Percentiles rank a stretch among this genome's conserved stretches.
Evolutionary conservation across 2,797 vertebrate species (phyloP).

Genomic region (Enteromius radiatus): DNA sequence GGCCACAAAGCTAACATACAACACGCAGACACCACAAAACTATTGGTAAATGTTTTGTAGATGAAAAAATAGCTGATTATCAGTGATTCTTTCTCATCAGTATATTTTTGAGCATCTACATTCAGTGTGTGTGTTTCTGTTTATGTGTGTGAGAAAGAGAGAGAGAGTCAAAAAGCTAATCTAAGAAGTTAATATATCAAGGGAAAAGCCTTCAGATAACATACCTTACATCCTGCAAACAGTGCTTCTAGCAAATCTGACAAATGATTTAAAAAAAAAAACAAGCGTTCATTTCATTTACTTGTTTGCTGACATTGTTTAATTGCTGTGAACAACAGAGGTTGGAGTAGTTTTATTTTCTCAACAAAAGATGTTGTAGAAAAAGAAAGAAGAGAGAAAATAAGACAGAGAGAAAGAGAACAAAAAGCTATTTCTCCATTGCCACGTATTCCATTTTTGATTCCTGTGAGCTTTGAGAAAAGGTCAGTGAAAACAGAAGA

Average conservation of each 20-base stretch:
- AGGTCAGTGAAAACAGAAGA: conserved; percentile 63
- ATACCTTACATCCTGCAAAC: conserved; percentile 24
- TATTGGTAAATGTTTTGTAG: neutral
- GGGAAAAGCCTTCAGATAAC: conserved; percentile 26
- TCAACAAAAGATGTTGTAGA: neutral
- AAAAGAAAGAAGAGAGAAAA: conserved; percentile 7
- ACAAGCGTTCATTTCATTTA: conserved; percentile 4
- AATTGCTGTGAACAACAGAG: conserved; percentile 8
- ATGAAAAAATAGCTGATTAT: neutral
- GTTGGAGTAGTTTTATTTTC: conserved; percentile 6
- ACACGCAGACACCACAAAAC: neutral
- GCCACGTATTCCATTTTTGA: conserved; percentile 57
- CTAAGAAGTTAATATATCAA: conserved; percentile 26
- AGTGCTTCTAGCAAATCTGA: conserved; percentile 15
- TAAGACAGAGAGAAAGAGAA: conserved; percentile 28
- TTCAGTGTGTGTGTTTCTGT: conserved; percentile 40
- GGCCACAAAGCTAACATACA: neutral
- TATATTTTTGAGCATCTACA: neutral
- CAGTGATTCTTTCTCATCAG: conserved; percentile 1
- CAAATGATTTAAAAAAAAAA: conserved; percentile 8
- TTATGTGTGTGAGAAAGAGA: conserved; percentile 59
- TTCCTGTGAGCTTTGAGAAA: conserved; percentile 58
- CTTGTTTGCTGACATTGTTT: conserved; percentile 42
- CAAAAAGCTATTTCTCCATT: conserved; percentile 50
- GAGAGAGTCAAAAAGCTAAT: conserved; percentile 55